Evolutionary conservation across 2,113 vertebrate species (phyloP).

Genomic region (Oreocharis arfaki): DNA sequence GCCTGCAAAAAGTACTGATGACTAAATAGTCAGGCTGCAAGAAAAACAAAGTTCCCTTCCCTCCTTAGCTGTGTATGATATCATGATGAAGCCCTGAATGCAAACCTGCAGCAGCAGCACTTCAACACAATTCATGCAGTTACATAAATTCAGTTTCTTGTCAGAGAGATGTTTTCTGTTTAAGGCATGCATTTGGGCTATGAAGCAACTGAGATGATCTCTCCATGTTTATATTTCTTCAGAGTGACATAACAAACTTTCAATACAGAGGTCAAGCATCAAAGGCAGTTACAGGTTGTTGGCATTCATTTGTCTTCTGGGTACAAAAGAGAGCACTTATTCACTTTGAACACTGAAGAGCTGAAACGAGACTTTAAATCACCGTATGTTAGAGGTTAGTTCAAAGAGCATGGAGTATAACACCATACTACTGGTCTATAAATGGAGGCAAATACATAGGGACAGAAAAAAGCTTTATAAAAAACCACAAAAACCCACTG

Average conservation of each 20-base stretch:
- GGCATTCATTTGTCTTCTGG: constrained; percentile 34
- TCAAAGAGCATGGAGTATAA: neutral
- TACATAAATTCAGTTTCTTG: constrained; percentile 15
- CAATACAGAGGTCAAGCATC: constrained; percentile 36
- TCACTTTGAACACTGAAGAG: constrained; percentile 20
- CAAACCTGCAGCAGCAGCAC: neutral
- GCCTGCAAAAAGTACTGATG: neutral
- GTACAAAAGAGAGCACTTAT: constrained; percentile 27
- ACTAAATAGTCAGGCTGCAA: neutral
- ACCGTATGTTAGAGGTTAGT: neutral
- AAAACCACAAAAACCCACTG: neutral
- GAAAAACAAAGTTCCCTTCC: neutral
- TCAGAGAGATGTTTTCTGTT: constrained; percentile 17
- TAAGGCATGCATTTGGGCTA: constrained; percentile 28
- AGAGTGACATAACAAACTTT: constrained; percentile 17
- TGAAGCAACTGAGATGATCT: neutral
- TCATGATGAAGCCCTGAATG: neutral
- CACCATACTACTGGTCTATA: neutral
- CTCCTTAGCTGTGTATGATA: neutral
- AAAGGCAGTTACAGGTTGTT: constrained; percentile 34
- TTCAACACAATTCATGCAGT: neutral
- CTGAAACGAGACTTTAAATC: constrained; percentile 42
- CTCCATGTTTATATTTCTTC: neutral
- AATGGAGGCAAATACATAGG: neutral
- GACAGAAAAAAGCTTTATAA: neutral